Percentiles rank a stretch among this genome's conserved stretches.
Conservation (phyloP, 1,140 invertebrate species). For the Cydia splendana region DNA sequence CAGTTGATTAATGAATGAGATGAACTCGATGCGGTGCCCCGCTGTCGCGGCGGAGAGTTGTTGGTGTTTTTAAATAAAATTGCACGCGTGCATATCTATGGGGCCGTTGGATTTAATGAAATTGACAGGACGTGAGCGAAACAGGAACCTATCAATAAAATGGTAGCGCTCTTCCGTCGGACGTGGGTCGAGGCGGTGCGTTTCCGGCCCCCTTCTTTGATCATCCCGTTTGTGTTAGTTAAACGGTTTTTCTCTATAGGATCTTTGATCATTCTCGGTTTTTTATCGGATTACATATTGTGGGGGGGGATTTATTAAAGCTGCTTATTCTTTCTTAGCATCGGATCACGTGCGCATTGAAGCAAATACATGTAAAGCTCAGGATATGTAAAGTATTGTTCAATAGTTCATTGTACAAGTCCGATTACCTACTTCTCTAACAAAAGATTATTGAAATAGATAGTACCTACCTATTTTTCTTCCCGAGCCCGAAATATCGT, state of each 20-base stretch:
- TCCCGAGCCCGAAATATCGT: no score
- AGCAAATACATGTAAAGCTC: not conserved
- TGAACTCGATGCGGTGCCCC: not conserved
- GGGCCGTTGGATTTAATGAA: slow-evolving; percentile 39
- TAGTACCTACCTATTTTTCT: not conserved
- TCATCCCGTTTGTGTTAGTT: slow-evolving; percentile 53
- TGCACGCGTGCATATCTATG: slow-evolving; percentile 7
- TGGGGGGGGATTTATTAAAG: not conserved
- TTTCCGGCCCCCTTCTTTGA: slow-evolving; percentile 68
- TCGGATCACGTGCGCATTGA: not conserved
- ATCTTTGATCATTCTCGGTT: slow-evolving; percentile 13
- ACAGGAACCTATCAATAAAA: slow-evolving; percentile 76
- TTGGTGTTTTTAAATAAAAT: slow-evolving; percentile 15
- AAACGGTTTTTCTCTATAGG: slow-evolving; percentile 21
- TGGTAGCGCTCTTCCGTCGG: slow-evolving; percentile 67
- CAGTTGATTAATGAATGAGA: slow-evolving; percentile 25
- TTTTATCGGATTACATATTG: slow-evolving; percentile 1
- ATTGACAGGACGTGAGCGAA: slow-evolving; percentile 67
- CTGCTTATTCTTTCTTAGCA: not conserved
- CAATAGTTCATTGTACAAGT: not conserved
- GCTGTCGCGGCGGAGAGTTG: not conserved
- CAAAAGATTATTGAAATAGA: not conserved
- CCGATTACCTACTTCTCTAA: not conserved
- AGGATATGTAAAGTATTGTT: not conserved
- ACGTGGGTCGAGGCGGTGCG: slow-evolving; percentile 54